phyloP scores from a whole-genome alignment of 2,888 invertebrate genomes.

The Platypus cylindrus region DNA sequence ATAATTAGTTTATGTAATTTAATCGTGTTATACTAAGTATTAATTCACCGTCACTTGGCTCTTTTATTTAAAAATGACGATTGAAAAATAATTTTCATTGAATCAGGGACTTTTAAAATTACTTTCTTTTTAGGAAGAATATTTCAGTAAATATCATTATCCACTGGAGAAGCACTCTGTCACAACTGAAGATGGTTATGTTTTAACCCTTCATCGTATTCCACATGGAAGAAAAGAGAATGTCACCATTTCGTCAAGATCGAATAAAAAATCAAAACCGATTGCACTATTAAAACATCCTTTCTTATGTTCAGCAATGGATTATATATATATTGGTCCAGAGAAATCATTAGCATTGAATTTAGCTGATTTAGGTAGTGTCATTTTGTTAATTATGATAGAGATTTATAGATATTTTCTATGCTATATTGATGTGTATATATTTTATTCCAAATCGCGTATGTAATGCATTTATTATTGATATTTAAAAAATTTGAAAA shows the following conservation, averaged over 20 bases:
- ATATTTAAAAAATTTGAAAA: too few species aligned
- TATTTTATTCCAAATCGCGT: too few species aligned
- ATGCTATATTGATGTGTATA: too few species aligned
- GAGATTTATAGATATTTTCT: too few species aligned
- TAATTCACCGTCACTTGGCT: too few species aligned
- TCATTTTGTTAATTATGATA: too few species aligned
- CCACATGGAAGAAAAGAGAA: slow-evolving; percentile 15
- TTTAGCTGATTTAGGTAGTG: slow-evolving; percentile 18
- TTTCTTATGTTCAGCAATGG: slow-evolving; percentile 1
- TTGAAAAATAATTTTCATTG: too few species aligned
- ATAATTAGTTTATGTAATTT: too few species aligned
- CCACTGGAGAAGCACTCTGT: slow-evolving; percentile 30
- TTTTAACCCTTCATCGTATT: slow-evolving; percentile 33
- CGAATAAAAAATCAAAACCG: not conserved
- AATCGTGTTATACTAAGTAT: too few species aligned
- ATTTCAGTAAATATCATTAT: slow-evolving; percentile 31
- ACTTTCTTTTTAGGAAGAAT: slow-evolving; percentile 26
- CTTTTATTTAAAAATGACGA: too few species aligned
- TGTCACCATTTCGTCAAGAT: not conserved
- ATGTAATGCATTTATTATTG: too few species aligned
- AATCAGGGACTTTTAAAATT: too few species aligned
- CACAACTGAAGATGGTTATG: slow-evolving; percentile 41
- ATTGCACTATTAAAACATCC: slow-evolving; percentile 3
- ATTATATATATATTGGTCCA: slow-evolving; percentile 10
- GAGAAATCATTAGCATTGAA: slow-evolving; percentile 15